A percentile compares a stretch with the other conserved stretches of the same genome.
phyloP scores from a whole-genome alignment of 30 jellyfish, hydroid and myxozoan genomes.

The Pseudorhiza aurosa region DNA sequence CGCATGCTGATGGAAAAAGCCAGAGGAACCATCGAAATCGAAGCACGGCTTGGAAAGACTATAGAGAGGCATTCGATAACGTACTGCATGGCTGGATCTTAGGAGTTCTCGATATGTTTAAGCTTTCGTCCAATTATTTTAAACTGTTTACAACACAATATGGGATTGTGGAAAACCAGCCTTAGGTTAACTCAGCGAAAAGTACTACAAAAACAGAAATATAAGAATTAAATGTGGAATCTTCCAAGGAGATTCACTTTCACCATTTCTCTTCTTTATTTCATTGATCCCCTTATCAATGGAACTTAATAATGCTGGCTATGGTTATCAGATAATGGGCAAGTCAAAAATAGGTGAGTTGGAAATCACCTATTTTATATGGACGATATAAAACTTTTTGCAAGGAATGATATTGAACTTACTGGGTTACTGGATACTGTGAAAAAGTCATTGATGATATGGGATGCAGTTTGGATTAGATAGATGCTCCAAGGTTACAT shows the following conservation, averaged over 20 bases:
- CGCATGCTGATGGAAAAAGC: conserved; percentile 30
- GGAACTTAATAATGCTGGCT: conserved; percentile 8
- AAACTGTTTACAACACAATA: not conserved
- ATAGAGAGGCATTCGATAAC: conserved; percentile 36
- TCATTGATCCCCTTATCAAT: conserved; percentile 7
- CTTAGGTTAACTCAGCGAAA: not conserved
- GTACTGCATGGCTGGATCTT: conserved; percentile 36
- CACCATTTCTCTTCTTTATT: conserved; percentile 41
- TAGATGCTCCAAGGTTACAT: conserved; percentile 39
- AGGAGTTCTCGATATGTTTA: not conserved
- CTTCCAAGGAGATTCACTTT: conserved; percentile 41
- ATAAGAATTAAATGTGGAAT: conserved; percentile 21
- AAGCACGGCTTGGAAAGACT: conserved; percentile 54
- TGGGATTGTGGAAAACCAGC: conserved; percentile 32
- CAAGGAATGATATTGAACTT: conserved; percentile 13
- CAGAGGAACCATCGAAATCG: not conserved
- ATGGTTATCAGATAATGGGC: conserved; percentile 32
- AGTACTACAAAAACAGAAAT: not conserved
- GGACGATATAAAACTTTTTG: conserved; percentile 53
- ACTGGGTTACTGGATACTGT: conserved; percentile 27
- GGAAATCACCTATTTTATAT: conserved; percentile 34
- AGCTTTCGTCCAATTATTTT: not conserved
- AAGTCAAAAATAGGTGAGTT: no score
- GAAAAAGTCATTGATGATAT: no score
- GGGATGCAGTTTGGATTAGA: conserved; percentile 48